Conservation (phyloP, 2,888 invertebrate species). For the Bimastos eiseni region DNA sequence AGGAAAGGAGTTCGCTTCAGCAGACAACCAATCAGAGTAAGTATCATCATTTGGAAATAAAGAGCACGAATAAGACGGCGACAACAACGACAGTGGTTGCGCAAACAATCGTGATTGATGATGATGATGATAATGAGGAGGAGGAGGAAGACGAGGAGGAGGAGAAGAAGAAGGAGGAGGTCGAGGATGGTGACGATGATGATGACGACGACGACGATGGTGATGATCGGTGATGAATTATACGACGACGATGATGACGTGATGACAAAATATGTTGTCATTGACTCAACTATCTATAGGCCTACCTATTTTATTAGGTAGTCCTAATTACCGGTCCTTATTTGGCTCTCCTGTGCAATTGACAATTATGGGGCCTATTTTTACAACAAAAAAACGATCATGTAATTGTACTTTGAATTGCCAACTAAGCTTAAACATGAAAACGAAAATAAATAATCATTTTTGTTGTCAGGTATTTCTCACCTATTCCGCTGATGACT, state of each 20-base stretch:
- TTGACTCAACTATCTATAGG: background rate
- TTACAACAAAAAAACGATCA: too few species aligned
- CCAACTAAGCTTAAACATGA: too few species aligned
- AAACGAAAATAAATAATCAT: too few species aligned
- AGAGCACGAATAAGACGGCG: background rate
- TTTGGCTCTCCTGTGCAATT: too few species aligned
- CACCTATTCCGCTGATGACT: conserved; percentile 92
- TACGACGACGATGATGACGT: background rate
- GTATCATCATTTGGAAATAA: background rate
- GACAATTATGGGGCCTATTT: too few species aligned
- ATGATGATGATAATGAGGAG: background rate
- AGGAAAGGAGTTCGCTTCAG: background rate
- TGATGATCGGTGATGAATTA: background rate
- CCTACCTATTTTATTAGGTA: too few species aligned
- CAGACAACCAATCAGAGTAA: background rate
- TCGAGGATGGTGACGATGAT: background rate
- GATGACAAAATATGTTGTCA: too few species aligned
- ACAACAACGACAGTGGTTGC: background rate
- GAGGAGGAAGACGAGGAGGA: too few species aligned
- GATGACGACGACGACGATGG: background rate
- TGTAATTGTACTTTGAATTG: too few species aligned
- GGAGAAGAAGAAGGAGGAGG: background rate
- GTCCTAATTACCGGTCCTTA: too few species aligned
- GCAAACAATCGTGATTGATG: background rate
- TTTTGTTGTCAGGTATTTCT: conserved; percentile 73